Conservation (phyloP, 2,888 invertebrate genomes). For the Drosophila anomalipes region DNA sequence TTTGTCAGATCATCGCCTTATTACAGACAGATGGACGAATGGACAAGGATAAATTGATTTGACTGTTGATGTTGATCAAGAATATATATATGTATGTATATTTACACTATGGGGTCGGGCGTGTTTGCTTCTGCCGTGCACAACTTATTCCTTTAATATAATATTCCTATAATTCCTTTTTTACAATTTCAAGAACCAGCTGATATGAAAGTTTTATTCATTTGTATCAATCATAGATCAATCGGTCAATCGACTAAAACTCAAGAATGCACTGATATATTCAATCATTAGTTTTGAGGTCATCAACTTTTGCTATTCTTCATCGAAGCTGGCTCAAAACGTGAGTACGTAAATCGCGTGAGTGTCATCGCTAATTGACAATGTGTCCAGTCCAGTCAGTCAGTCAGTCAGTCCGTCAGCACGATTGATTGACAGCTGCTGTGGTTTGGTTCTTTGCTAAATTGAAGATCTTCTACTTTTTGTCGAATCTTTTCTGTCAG, state of each 20-base stretch:
- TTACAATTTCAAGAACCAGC: neutral
- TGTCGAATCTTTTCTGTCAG: conserved; percentile 33
- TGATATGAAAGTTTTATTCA: neutral
- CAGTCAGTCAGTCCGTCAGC: neutral
- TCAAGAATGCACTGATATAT: neutral
- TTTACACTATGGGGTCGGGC: neutral
- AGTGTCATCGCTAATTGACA: conserved; percentile 40
- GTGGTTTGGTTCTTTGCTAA: neutral
- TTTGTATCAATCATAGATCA: neutral
- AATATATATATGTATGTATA: neutral
- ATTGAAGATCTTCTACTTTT: neutral
- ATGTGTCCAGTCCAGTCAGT: conserved; percentile 23
- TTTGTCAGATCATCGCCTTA: neutral
- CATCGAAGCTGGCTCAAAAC: neutral
- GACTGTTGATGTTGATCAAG: neutral
- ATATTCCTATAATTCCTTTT: neutral
- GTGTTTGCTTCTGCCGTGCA: neutral
- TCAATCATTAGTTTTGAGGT: neutral
- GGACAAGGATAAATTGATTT: neutral
- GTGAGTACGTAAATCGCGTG: neutral
- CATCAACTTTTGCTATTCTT: neutral
- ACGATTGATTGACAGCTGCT: conserved; percentile 48
- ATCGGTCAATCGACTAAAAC: neutral
- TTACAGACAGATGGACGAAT: neutral
- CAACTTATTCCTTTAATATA: neutral